Base-by-base conservation (phyloP, 1,140 invertebrate species). In the Halyomorpha halys region DNA sequence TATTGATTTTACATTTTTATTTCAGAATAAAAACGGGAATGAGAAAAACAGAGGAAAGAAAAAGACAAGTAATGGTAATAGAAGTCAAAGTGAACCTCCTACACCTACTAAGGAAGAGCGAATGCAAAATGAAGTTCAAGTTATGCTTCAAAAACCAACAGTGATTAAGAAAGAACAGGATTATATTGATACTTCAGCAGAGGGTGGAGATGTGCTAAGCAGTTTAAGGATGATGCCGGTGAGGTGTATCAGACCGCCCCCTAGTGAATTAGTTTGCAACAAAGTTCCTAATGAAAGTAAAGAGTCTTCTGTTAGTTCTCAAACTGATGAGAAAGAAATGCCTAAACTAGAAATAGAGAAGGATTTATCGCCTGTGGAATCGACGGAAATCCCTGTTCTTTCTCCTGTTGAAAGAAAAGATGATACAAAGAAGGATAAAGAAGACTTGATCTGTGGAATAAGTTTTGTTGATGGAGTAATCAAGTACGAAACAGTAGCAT, bases 191-290 rank as follows among this genome's bases (percentile, higher is more conserved):
- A 67, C 66, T 1, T 63, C 61, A n/a, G 66, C 66, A 15, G 66
- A 67, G 27, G 51, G 62, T 4, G 66, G 66, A 0, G 62, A 67
- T 30, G 66, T 67, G 1, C 30, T 67, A 19, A 54, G 45, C 45
- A 67, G 66, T 47, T 18, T 67, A 21, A 44, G 66, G 21, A 67
- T 67, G 66, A 67, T 67, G 66, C 66, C 66, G 3, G 66, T 67
- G 0, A 61, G 51, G 8, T 47, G 51, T 23, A 14, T 21, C 15
- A 56, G 15, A 25, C 19, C 53, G 1, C 18, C 14, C 4, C 18
- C 14, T 16, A 4, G 3, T 56, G 19, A 21, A 56, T 6, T 56
- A 16, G 53, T 56, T 9, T 1, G 23, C 14, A 56, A 3, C 15
- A 15, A 6, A 23, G 23, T 23, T 56, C 15, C 23, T 23, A 15